Evolutionary conservation across 2,888 invertebrate species (phyloP).

Genomic region (Agriopis aurantiaria): DNA sequence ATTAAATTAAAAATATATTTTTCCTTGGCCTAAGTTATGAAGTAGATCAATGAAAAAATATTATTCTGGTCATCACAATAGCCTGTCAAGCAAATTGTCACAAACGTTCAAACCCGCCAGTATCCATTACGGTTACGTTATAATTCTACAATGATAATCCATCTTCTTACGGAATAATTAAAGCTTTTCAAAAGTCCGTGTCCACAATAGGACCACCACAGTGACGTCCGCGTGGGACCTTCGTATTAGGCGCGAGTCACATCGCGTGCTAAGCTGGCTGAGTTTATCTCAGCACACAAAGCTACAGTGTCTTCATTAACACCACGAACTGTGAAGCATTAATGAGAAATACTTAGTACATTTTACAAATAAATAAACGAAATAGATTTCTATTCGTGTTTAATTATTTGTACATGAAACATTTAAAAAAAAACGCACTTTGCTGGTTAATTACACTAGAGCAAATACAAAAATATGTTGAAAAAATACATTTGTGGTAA

Average conservation of each 20-base stretch:
- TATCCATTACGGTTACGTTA: constrained; percentile 26
- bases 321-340: too few species aligned
- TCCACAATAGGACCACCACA: constrained; percentile 55
- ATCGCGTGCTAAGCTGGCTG: neutral
- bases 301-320: neutral
- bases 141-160: constrained; percentile 37
- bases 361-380: too few species aligned
- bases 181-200: constrained; percentile 32
- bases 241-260: constrained; percentile 3
- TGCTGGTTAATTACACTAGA: too few species aligned
- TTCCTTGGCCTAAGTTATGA: neutral
- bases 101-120: constrained; percentile 13
- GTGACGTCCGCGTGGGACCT: constrained; percentile 45
- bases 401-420: too few species aligned
- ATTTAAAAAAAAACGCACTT: too few species aligned
- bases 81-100: constrained; percentile 16
- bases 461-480: too few species aligned
- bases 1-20: too few species aligned
- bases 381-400: too few species aligned
- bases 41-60: constrained; percentile 3
- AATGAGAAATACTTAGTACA: too few species aligned
- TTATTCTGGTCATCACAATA: constrained; percentile 9
- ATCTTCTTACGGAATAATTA: constrained; percentile 43
- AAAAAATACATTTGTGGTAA: too few species aligned
- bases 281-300: neutral